Percentiles rank a stretch among this genome's conserved stretches.
Evolutionary conservation across 2,888 invertebrate species (phyloP).

Genomic region (Galeopsomyia nigrocyanea): DNA sequence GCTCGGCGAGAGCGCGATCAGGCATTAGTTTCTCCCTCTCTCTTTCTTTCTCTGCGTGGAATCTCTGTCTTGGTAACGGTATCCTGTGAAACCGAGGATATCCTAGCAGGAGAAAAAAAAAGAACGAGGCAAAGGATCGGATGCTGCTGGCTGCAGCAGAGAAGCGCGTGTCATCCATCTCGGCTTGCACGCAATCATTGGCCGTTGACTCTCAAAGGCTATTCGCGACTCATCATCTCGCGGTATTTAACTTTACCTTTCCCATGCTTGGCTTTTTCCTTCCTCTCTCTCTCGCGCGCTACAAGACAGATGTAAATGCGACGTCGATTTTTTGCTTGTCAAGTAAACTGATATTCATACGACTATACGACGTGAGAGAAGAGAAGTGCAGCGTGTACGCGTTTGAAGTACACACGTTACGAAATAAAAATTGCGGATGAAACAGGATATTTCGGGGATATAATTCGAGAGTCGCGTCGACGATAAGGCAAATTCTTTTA

Average conservation of each 20-base stretch:
- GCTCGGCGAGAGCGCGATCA: no score
- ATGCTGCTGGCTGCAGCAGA: slow-evolving; percentile 23
- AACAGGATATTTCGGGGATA: no score
- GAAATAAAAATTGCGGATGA: no score
- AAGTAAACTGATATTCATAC: slow-evolving; percentile 37
- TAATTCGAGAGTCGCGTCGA: no score
- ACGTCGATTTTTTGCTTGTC: slow-evolving; percentile 21
- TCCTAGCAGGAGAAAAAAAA: slow-evolving; percentile 37
- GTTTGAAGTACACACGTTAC: no score
- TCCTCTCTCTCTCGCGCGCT: background rate
- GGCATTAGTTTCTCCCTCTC: background rate
- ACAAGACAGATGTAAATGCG: slow-evolving; percentile 49
- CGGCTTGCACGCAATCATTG: slow-evolving; percentile 33
- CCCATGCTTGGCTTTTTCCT: background rate
- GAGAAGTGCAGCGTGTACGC: no score
- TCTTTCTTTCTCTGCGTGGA: slow-evolving; percentile 4
- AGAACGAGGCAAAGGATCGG: slow-evolving; percentile 34
- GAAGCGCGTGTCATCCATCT: slow-evolving; percentile 52
- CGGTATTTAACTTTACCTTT: slow-evolving; percentile 3
- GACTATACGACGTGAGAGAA: background rate
- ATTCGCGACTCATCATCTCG: slow-evolving; percentile 6
- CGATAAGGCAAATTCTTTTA: no score
- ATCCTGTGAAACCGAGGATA: slow-evolving; percentile 28
- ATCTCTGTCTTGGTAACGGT: slow-evolving; percentile 38
- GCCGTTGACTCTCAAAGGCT: slow-evolving; percentile 22